Conservation (phyloP, 2,113 vertebrate genomes). For the Mormyrus iriodes region DNA sequence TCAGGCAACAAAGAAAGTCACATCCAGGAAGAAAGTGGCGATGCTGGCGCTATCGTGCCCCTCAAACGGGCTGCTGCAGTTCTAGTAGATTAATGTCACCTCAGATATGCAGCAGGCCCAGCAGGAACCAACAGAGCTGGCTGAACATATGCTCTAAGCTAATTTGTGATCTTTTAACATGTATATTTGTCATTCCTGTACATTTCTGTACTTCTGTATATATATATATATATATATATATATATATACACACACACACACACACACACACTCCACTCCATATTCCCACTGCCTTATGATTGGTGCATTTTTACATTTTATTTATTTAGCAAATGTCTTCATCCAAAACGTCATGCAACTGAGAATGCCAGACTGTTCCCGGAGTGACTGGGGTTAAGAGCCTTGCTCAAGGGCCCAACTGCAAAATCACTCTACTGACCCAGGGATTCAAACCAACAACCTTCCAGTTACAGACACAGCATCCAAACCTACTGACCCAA, state of each 20-base stretch:
- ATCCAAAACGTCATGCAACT: neutral
- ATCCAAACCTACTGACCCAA: neutral
- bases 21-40: neutral
- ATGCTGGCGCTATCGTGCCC: neutral
- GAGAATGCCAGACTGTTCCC: neutral
- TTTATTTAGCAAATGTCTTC: neutral
- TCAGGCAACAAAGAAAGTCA: conserved; percentile 7
- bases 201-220: too few species aligned
- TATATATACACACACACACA: neutral
- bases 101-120: neutral
- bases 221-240: neutral
- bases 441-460: neutral
- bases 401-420: neutral
- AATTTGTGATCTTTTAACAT: neutral
- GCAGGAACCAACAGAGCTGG: neutral
- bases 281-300: neutral
- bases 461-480: neutral
- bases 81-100: neutral
- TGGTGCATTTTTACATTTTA: neutral
- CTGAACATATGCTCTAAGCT: neutral
- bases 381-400: neutral
- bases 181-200: neutral
- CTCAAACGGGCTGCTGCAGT: neutral
- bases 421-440: neutral
- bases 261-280: neutral